Conservation (phyloP, 2,888 invertebrate species). For the Drosophila mettleri region DNA sequence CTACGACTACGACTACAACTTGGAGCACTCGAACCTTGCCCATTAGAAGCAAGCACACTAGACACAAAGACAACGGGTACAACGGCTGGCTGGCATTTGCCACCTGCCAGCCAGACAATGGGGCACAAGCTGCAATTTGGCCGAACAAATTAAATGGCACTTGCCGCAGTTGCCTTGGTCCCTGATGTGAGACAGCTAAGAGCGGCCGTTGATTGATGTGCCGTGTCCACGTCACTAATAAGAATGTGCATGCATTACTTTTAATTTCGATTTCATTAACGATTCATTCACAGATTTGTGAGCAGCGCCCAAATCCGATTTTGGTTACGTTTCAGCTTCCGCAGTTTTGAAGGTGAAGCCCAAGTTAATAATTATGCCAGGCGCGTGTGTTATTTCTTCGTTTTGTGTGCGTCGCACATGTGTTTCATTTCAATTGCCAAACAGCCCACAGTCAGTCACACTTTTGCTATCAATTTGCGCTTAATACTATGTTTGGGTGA, state of each 20-base stretch:
- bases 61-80: slow-evolving; percentile 7
- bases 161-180: slow-evolving; percentile 40
- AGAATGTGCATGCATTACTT: slow-evolving; percentile 21
- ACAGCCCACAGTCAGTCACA: slow-evolving; percentile 35
- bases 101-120: slow-evolving; percentile 19
- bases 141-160: slow-evolving; percentile 40
- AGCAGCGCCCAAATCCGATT: slow-evolving; percentile 42
- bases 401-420: slow-evolving; percentile 22
- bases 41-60: slow-evolving; percentile 32
- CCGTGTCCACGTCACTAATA: slow-evolving; percentile 8
- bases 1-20: slow-evolving; percentile 17
- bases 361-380: slow-evolving; percentile 40
- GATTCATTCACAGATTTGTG: slow-evolving; percentile 68
- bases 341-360: slow-evolving; percentile 60
- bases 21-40: slow-evolving; percentile 34
- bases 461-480: slow-evolving; percentile 23
- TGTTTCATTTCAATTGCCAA: slow-evolving; percentile 54
- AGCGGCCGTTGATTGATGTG: slow-evolving; percentile 27
- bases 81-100: slow-evolving; percentile 53
- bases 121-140: slow-evolving; percentile 42
- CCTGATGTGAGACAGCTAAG: slow-evolving; percentile 23
- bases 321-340: slow-evolving; percentile 55
- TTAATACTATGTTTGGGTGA: slow-evolving; percentile 20
- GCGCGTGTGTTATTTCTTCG: slow-evolving; percentile 52
- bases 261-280: slow-evolving; percentile 39